Conservation (phyloP, 2,113 vertebrate genomes). For the Mirounga angustirostris region DNA sequence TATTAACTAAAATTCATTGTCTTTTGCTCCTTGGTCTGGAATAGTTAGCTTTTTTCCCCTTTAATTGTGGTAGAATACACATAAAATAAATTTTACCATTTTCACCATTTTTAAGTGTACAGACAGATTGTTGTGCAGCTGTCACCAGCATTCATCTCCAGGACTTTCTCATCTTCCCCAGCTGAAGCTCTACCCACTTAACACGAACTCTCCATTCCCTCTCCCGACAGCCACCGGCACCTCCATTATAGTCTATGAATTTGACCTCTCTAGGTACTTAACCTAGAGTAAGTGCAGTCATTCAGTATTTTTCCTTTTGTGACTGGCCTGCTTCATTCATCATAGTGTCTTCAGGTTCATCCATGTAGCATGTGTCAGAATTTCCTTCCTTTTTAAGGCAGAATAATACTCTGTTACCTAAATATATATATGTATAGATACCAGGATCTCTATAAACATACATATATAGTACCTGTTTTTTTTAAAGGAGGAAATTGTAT, state of each 20-base stretch:
- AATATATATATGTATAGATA: too few species aligned
- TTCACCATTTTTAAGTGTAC: not conserved
- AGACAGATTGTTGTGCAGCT: not conserved
- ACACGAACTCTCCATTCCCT: not conserved
- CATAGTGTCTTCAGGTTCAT: not conserved
- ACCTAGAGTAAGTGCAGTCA: not conserved
- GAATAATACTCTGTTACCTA: not conserved
- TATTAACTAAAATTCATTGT: slow-evolving; percentile 45
- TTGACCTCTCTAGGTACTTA: not conserved
- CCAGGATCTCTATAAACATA: not conserved
- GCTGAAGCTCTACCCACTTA: not conserved
- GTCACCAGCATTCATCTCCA: not conserved
- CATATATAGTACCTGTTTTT: not conserved
- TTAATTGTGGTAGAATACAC: not conserved
- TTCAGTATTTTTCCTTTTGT: not conserved
- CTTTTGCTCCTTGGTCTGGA: slow-evolving; percentile 15
- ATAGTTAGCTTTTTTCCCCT: not conserved
- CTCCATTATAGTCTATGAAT: slow-evolving; percentile 17
- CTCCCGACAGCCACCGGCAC: not conserved
- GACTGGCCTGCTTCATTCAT: not conserved
- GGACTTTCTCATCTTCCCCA: not conserved
- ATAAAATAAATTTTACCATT: not conserved
- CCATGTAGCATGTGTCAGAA: not conserved
- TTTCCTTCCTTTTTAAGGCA: not conserved
- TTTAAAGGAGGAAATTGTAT: slow-evolving; percentile 46